Evolutionary conservation across 2,888 invertebrate species (phyloP).

Genomic region (Andrena bicolor): DNA sequence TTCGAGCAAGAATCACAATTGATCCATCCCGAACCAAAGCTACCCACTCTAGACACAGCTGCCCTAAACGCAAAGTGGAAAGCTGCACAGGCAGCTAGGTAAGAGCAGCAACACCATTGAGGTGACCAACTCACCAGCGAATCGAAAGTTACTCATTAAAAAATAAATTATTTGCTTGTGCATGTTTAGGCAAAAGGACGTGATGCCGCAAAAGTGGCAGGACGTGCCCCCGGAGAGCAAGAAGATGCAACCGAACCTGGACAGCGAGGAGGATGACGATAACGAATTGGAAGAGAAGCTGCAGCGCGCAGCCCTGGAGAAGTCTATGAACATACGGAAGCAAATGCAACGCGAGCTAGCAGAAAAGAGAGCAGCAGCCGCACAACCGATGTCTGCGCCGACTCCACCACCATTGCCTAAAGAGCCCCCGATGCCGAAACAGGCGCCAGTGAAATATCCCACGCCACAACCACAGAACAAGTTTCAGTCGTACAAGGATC

Average conservation of each 20-base stretch:
- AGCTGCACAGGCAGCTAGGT: slow-evolving; percentile 82
- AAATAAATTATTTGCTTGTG: background rate
- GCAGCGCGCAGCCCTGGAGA: slow-evolving; percentile 82
- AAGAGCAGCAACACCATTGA: slow-evolving; percentile 12
- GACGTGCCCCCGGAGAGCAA: slow-evolving; percentile 86
- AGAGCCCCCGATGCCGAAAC: slow-evolving; percentile 79
- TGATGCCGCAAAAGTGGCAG: slow-evolving; percentile 85
- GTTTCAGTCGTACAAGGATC: slow-evolving; percentile 80
- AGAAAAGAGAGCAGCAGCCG: slow-evolving; percentile 78
- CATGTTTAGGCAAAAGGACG: slow-evolving; percentile 85
- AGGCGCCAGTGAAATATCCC: slow-evolving; percentile 81
- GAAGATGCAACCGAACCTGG: slow-evolving; percentile 69
- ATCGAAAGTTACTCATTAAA: background rate
- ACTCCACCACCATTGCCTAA: slow-evolving; percentile 86
- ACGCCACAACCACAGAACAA: slow-evolving; percentile 81
- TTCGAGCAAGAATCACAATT: slow-evolving; percentile 83
- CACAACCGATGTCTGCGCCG: slow-evolving; percentile 77
- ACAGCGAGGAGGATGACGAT: slow-evolving; percentile 80
- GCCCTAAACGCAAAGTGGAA: slow-evolving; percentile 83
- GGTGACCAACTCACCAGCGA: no score
- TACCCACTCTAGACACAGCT: slow-evolving; percentile 81
- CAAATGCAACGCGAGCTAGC: slow-evolving; percentile 83
- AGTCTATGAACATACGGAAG: slow-evolving; percentile 81
- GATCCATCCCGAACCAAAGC: slow-evolving; percentile 81
- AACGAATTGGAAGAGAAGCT: slow-evolving; percentile 84